These are phyloP conservation scores for Chesias legatella DNA, from an alignment of 2,888 invertebrate species.

Conservation along the genomic window DNA sequence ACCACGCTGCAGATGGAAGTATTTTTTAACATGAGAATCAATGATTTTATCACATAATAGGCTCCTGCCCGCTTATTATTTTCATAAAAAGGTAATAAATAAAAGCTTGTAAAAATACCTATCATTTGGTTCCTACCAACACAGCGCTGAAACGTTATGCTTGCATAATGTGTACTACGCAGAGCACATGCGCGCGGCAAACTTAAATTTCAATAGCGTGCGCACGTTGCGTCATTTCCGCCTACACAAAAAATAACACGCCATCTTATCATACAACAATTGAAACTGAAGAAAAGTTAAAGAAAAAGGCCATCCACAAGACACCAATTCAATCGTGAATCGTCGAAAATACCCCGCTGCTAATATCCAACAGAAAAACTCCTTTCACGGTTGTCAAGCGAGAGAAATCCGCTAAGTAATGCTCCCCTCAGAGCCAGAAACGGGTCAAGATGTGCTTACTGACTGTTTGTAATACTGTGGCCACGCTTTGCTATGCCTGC, in stretches of 20 bases:
- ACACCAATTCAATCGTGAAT: conserved; percentile 24
- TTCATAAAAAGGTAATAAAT: too few species aligned
- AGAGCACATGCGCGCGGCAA: too few species aligned
- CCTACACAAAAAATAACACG: background rate
- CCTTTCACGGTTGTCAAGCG: conserved; percentile 52
- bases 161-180: too few species aligned
- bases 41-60: too few species aligned
- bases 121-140: too few species aligned
- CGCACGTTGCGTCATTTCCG: too few species aligned
- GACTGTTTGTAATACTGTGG: conserved; percentile 19
- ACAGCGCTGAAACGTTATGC: too few species aligned
- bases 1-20: background rate
- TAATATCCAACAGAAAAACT: conserved; percentile 36
- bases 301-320: conserved; percentile 7
- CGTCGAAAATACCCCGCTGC: conserved; percentile 20
- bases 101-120: too few species aligned
- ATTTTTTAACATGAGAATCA: background rate
- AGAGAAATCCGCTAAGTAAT: conserved; percentile 61
- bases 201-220: too few species aligned
- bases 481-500: background rate
- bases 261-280: background rate
- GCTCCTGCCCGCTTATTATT: too few species aligned
- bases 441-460: conserved; percentile 60
- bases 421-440: conserved; percentile 49
- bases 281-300: background rate